These are phyloP conservation scores for Coenobita brevimanus DNA, from an alignment of 1,140 invertebrate genomes.

Conservation along the genomic window DNA sequence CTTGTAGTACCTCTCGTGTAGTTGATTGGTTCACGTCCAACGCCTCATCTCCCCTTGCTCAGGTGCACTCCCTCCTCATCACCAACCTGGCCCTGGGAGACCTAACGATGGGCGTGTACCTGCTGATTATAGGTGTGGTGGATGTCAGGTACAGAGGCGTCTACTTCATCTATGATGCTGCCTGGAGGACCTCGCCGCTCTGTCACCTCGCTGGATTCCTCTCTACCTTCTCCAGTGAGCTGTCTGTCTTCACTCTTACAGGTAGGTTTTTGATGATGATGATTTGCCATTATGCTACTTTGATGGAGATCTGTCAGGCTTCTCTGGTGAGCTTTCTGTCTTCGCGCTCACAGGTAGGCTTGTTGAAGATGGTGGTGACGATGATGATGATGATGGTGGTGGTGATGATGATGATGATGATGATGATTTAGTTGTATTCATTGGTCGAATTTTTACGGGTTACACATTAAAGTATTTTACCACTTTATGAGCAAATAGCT, in stretches of 20 bases:
- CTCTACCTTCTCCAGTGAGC: conserved; percentile 80
- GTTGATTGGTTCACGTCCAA: no score
- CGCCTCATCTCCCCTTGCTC: no score
- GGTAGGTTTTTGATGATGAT: conserved; percentile 32
- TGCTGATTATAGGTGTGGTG: conserved; percentile 76
- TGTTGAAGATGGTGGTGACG: no score
- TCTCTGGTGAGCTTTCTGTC: conserved; percentile 80
- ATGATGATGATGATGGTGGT: no score
- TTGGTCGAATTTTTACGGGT: no score
- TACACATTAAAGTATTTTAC: no score
- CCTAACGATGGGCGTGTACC: conserved; percentile 77
- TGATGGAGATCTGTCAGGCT: conserved; percentile 80
- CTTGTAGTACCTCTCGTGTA: no score
- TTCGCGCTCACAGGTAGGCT: conserved; percentile 76
- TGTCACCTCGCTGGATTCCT: conserved; percentile 79
- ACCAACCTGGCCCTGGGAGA: conserved; percentile 79
- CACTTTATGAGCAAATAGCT: no score
- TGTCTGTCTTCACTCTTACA: conserved; percentile 79
- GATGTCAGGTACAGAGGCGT: conserved; percentile 76
- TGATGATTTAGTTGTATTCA: no score
- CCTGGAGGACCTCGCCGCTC: conserved; percentile 76
- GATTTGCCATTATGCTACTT: conserved; percentile 74
- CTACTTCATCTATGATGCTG: conserved; percentile 76
- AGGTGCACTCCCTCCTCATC: conserved; percentile 78
- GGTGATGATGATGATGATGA: no score